Conservation (phyloP, 2,888 invertebrate species). For the Conomelus anceps region DNA sequence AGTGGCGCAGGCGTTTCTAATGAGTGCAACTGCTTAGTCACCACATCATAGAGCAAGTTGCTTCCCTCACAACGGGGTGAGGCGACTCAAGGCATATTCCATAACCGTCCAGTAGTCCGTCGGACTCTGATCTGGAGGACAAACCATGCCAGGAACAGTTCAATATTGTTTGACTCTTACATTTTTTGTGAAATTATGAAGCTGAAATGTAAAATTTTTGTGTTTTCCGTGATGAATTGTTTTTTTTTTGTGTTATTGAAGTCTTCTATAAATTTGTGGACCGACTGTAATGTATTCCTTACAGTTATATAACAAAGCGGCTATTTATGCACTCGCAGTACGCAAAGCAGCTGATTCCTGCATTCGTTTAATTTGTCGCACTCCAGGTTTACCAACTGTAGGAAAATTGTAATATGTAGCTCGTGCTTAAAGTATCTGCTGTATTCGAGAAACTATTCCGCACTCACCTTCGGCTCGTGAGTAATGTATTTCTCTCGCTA, state of each 20-base stretch:
- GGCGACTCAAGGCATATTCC: slow-evolving; percentile 62
- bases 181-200: neutral
- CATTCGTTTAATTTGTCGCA: too few relatives aligned
- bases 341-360: too few relatives aligned
- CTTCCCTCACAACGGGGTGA: slow-evolving; percentile 47
- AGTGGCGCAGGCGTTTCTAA: neutral
- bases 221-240: neutral
- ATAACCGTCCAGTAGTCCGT: slow-evolving; percentile 63
- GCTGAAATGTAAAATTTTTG: neutral
- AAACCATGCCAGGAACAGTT: slow-evolving; percentile 63
- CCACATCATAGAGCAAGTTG: slow-evolving; percentile 56
- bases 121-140: slow-evolving; percentile 58
- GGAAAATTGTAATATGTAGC: too few relatives aligned
- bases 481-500: too few relatives aligned
- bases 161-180: neutral
- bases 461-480: too few relatives aligned
- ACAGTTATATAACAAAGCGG: too few relatives aligned
- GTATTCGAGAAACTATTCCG: too few relatives aligned
- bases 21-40: slow-evolving; percentile 39
- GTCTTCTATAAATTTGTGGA: neutral
- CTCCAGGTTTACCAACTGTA: too few relatives aligned
- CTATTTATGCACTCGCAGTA: too few relatives aligned
- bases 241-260: neutral
- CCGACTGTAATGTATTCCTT: neutral
- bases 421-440: too few relatives aligned